These are phyloP conservation scores for Chironomus riparius DNA, from an alignment of 2,888 invertebrate genomes.

Conservation along the genomic window DNA sequence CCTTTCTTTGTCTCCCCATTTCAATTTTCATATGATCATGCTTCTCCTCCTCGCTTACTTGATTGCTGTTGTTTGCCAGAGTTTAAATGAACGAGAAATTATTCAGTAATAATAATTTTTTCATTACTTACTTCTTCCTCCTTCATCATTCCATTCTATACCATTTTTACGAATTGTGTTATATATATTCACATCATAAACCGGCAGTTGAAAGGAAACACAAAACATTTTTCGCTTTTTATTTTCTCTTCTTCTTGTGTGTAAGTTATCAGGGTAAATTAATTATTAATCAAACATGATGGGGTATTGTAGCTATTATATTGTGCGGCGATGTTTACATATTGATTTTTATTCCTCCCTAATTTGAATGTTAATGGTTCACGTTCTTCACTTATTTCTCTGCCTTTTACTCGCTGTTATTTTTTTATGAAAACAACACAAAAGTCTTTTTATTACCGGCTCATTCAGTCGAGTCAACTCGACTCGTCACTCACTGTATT, in stretches of 20 bases:
- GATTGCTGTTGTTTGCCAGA: neutral
- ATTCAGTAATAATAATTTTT: constrained; percentile 3
- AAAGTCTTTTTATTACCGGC: too few species aligned
- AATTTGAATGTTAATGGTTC: neutral
- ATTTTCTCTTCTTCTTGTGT: too few species aligned
- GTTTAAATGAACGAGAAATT: constrained; percentile 14
- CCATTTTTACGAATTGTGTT: too few species aligned
- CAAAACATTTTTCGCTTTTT: neutral
- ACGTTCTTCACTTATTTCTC: neutral
- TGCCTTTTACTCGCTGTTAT: neutral
- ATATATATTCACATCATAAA: neutral
- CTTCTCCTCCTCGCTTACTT: neutral
- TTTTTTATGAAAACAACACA: too few species aligned
- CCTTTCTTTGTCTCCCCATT: neutral
- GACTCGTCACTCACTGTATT: too few species aligned
- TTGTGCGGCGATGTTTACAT: neutral
- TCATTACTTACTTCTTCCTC: too few species aligned
- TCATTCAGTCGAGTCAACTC: too few species aligned
- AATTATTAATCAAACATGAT: constrained; percentile 24
- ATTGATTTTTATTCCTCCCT: constrained; percentile 1
- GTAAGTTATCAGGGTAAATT: constrained; percentile 17
- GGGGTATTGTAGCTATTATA: neutral
- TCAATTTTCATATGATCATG: neutral
- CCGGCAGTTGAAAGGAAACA: neutral
- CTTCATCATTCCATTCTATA: too few species aligned